Percentiles rank a stretch among this genome's conserved stretches.
Conservation (phyloP, 2,797 vertebrate species). For the Pipistrellus pipistrellus region DNA sequence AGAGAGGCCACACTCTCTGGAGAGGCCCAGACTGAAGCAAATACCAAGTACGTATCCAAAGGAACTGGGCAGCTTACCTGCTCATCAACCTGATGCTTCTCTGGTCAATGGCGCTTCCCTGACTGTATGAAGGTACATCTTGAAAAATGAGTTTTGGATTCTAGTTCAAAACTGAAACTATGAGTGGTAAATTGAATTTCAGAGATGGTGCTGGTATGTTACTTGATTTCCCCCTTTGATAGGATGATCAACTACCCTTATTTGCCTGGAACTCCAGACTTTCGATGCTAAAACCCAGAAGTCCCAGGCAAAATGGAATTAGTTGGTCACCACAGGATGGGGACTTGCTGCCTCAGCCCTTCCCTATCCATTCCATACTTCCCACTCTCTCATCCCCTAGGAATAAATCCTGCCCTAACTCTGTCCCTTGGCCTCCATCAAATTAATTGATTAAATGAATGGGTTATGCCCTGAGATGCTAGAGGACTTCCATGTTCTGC, state of each 20-base stretch:
- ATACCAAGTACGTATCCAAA: neutral
- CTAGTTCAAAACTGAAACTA: neutral
- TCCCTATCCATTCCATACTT: neutral
- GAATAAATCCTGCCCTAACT: neutral
- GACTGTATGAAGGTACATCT: neutral
- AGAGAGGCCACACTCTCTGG: neutral
- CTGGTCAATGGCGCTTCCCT: neutral
- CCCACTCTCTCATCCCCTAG: neutral
- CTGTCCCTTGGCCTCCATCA: neutral
- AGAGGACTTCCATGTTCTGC: neutral
- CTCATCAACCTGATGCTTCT: neutral
- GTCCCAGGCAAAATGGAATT: neutral
- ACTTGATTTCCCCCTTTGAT: neutral
- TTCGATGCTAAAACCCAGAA: neutral
- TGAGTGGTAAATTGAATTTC: neutral
- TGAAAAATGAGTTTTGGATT: conserved; percentile 12
- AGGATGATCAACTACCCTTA: neutral
- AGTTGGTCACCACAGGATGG: neutral
- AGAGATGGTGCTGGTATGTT: neutral
- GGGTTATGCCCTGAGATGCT: neutral
- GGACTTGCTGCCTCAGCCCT: neutral
- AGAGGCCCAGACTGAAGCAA: neutral
- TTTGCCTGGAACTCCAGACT: neutral
- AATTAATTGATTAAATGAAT: neutral
- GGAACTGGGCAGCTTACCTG: neutral